Conservation (phyloP, 2,888 invertebrate genomes). For the Glyphotaelius pellucidus region DNA sequence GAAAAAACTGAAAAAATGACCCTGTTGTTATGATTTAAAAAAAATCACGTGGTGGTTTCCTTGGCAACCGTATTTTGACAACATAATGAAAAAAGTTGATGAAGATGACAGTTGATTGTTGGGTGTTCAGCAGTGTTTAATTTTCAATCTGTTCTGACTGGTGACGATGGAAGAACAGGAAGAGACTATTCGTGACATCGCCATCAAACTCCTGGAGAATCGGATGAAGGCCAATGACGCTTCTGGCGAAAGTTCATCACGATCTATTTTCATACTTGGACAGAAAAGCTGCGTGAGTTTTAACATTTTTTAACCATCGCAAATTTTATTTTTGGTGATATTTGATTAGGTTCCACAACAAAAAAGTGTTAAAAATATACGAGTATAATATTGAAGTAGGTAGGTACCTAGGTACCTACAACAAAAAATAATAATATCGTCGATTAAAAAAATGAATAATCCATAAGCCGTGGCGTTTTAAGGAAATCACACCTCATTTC, state of each 20-base stretch:
- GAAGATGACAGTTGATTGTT: not conserved
- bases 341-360: no score
- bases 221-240: conserved; percentile 70
- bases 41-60: conserved; percentile 20
- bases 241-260: conserved; percentile 70
- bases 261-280: conserved; percentile 82
- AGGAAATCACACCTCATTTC: no score
- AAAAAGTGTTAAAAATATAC: no score
- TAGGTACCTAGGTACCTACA: no score
- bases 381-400: no score
- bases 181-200: conserved; percentile 77
- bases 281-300: conserved; percentile 82
- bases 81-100: not conserved
- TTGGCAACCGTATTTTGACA: conserved; percentile 27
- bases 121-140: not conserved
- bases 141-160: not conserved
- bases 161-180: conserved; percentile 33
- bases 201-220: conserved; percentile 74
- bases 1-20: no score
- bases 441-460: no score
- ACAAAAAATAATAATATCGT: no score
- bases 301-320: not conserved
- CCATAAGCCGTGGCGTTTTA: no score
- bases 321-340: not conserved
- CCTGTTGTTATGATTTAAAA: not conserved